phyloP scores from a whole-genome alignment of 2,797 vertebrate species.

The Phylloscopus collybita region DNA sequence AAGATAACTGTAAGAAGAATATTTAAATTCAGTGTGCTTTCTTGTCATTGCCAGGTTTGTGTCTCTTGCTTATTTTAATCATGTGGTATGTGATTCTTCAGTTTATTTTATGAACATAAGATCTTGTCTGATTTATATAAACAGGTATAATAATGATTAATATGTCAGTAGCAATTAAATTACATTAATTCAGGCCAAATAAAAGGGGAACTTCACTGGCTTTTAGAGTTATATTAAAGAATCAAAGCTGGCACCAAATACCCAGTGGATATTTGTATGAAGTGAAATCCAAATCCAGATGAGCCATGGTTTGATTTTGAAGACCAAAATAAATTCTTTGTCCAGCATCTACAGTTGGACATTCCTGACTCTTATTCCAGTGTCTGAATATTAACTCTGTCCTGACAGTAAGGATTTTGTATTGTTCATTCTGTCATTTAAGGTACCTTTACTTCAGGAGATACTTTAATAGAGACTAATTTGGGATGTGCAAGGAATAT shows the following conservation, averaged over 20 bases:
- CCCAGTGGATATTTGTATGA: background rate
- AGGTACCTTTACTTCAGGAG: background rate
- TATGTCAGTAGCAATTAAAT: background rate
- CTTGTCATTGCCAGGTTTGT: background rate
- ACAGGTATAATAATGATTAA: background rate
- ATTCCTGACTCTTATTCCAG: background rate
- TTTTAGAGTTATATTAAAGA: background rate
- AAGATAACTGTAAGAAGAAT: background rate
- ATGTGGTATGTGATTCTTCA: background rate
- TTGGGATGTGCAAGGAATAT: background rate
- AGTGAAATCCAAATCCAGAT: background rate
- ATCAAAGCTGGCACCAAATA: background rate
- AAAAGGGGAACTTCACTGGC: background rate
- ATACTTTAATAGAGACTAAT: background rate
- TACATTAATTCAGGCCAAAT: background rate
- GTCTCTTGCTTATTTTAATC: background rate
- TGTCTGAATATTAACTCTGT: background rate
- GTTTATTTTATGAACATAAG: background rate
- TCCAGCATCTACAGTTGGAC: background rate
- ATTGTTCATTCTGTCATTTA: background rate
- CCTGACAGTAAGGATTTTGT: background rate
- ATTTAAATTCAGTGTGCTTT: constrained; percentile 6
- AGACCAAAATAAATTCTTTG: constrained; percentile 23
- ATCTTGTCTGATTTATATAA: background rate
- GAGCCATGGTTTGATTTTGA: background rate